Evolutionary conservation across 37 sponge, comb jelly and placozoan species (phyloP).

Genomic region (Ianthella basta): DNA sequence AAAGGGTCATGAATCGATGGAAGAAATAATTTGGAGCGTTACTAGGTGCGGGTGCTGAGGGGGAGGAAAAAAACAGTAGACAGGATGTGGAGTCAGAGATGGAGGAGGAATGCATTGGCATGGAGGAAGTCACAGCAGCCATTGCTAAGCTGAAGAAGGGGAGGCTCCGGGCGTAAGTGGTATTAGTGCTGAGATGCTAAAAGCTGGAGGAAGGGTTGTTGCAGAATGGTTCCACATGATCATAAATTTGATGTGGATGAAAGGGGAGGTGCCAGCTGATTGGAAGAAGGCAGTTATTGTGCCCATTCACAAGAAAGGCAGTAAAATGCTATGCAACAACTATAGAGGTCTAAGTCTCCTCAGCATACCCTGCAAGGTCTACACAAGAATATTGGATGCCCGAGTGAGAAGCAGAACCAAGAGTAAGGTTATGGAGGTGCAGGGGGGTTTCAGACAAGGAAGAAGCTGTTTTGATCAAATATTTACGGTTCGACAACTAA

Average conservation of each 20-base stretch:
- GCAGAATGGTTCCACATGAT: constrained; percentile 8
- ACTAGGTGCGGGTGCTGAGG: background rate
- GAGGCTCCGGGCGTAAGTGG: constrained; percentile 7
- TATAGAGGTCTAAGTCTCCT: background rate
- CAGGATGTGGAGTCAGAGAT: background rate
- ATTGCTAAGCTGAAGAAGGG: background rate
- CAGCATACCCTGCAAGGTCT: background rate
- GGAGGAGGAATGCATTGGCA: background rate
- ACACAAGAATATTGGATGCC: constrained; percentile 16
- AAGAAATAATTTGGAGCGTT: background rate
- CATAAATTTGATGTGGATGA: background rate
- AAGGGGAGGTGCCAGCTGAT: background rate
- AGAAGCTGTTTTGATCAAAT: constrained; percentile 1
- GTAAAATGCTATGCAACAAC: constrained; percentile 1
- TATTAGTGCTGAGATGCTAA: background rate
- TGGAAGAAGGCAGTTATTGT: constrained; percentile 21
- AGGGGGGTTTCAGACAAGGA: constrained; percentile 9
- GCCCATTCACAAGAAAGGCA: constrained; percentile 12
- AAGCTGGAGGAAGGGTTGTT: background rate
- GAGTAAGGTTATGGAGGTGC: constrained; percentile 21
- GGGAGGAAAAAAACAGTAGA: background rate
- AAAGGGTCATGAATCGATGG: background rate
- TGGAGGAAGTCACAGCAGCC: background rate
- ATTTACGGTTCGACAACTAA: background rate
- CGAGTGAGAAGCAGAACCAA: background rate